Base-by-base conservation (phyloP, 2,113 vertebrate genomes). In the Rhinolophus sinicus region DNA sequence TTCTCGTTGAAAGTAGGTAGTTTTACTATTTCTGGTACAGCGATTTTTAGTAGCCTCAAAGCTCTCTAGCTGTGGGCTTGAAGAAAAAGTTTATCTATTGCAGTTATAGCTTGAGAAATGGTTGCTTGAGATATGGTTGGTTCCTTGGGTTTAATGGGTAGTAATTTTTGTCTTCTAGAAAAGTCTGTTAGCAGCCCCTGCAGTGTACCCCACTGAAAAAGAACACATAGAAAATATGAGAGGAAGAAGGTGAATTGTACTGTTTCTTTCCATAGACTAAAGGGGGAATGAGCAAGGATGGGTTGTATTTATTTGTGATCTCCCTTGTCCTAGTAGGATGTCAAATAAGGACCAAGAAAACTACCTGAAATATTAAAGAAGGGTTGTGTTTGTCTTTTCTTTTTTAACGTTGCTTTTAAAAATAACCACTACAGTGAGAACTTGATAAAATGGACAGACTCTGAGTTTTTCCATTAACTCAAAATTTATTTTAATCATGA, bases 401-500 rank as follows among this genome's bases (percentile, higher is more conserved):
- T 50, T 52, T 6, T 80, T 90, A 47, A 64, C 76, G n/a, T 54
- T 87, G 72, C n/a, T 54, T 78, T 90, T 88, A 28, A 94, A 47
- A 69, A 73, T 26, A 52, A 54, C 3, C 18, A 28, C 21, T 72
- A 18, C 2, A 40, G 4, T n/a, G 22, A 26, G n/a, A 50, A 70
- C 5, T 22, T 73, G 40, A 91, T 75, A 83, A 93, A 92, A 95
- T 38, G 15, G 81, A 64, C 30, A 35, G 38, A 28, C 22, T 92
- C 28, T 92, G 56, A 64, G 47, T 83, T 69, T 96, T 44, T 87
- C 1, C 65, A 8, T 81, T 88, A 78, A 78, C 11, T 92, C 33
- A 82, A 40, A 84, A 44, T 81, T 72, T 87, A 73, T 95, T 96
- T 96, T 96, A 54, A 93, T 81, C 62, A 26, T 64, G 13, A 52